phyloP scores from a whole-genome alignment of 2,113 vertebrate genomes.

The Podilymbus podiceps region DNA sequence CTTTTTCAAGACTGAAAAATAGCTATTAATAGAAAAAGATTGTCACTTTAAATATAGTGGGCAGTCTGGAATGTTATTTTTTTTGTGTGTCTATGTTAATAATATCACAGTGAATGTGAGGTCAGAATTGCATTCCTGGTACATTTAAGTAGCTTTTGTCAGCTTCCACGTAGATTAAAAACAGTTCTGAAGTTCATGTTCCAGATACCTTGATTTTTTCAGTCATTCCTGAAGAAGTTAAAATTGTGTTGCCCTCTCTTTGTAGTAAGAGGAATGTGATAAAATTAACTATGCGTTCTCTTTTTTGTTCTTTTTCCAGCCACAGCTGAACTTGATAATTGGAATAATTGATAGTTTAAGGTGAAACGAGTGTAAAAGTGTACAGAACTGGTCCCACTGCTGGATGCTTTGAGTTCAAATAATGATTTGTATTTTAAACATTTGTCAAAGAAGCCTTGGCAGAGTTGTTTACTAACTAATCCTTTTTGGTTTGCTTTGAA shows the following conservation, averaged over 20 bases:
- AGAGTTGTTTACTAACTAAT: not conserved
- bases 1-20: not conserved
- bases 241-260: not conserved
- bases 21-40: not conserved
- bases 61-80: not conserved
- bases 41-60: not conserved
- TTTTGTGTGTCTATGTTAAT: not conserved
- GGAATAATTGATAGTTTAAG: not conserved
- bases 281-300: not conserved
- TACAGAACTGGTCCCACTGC: not conserved
- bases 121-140: not conserved
- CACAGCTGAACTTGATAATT: not conserved
- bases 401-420: not conserved
- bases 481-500: slow-evolving; percentile 49
- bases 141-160: not conserved
- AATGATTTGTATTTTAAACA: not conserved
- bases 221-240: not conserved
- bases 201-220: not conserved
- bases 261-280: not conserved
- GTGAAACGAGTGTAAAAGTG: not conserved
- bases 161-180: not conserved
- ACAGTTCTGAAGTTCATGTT: not conserved
- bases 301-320: not conserved
- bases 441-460: not conserved
- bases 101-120: not conserved